A percentile compares a stretch with the other conserved stretches of the same genome.
phyloP scores from a whole-genome alignment of 2,797 vertebrate species.

The Sarcophilus harrisii region DNA sequence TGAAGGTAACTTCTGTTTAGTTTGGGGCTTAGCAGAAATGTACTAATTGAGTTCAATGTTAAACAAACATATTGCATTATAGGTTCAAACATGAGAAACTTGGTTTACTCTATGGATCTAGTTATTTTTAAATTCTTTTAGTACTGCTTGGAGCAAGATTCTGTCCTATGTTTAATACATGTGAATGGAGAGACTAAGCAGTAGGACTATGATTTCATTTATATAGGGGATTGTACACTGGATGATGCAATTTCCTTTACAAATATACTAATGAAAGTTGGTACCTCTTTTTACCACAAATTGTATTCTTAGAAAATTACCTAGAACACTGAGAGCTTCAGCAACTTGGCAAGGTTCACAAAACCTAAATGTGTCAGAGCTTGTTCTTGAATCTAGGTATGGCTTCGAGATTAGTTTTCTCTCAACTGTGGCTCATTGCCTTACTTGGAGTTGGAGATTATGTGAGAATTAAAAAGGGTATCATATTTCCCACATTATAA shows the following conservation, averaged over 20 bases:
- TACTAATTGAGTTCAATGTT: neutral
- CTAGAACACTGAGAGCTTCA: neutral
- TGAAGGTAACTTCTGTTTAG: neutral
- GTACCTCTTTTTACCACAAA: neutral
- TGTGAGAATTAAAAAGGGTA: neutral
- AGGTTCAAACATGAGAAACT: neutral
- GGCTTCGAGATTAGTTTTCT: neutral
- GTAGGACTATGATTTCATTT: neutral
- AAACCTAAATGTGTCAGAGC: neutral
- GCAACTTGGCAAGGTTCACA: neutral
- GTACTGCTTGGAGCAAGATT: neutral
- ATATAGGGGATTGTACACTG: neutral
- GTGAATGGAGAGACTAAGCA: neutral
- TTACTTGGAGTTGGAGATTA: neutral
- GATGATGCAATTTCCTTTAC: neutral
- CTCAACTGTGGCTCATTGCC: neutral
- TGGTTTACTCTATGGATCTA: neutral
- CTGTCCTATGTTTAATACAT: neutral
- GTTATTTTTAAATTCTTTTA: neutral
- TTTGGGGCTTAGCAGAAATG: neutral
- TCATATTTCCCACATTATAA: neutral
- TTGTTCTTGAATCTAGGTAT: neutral
- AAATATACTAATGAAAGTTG: neutral
- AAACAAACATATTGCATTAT: neutral
- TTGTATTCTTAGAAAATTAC: neutral